phyloP scores from a whole-genome alignment of 2,888 invertebrate species.

The Cyclophora albipunctata region DNA sequence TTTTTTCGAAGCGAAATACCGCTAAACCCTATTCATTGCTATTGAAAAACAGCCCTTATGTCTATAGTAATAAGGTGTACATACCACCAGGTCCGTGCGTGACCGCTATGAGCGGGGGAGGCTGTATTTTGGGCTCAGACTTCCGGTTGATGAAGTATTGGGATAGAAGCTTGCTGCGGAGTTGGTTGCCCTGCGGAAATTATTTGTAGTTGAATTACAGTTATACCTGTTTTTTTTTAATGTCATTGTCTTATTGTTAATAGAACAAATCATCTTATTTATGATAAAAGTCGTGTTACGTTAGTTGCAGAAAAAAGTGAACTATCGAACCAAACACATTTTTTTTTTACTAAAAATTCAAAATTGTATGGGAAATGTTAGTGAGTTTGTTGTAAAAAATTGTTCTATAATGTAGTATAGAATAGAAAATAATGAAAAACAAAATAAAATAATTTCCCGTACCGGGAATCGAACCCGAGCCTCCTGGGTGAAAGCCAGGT shows the following conservation, averaged over 20 bases:
- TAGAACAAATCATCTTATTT: too few species aligned
- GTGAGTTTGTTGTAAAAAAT: too few species aligned
- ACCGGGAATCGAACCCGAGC: constrained; percentile 77
- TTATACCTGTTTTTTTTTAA: background rate
- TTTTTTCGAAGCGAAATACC: too few species aligned
- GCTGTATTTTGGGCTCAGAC: constrained; percentile 57
- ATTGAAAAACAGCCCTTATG: constrained; percentile 7
- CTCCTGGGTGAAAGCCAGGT: constrained; percentile 82
- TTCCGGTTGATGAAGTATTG: constrained; percentile 69
- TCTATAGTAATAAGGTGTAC: constrained; percentile 10
- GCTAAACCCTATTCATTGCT: background rate
- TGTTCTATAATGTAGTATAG: too few species aligned
- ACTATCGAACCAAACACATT: background rate
- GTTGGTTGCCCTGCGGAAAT: constrained; percentile 57
- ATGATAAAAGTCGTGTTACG: too few species aligned
- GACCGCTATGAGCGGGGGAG: constrained; percentile 64
- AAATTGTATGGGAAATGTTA: too few species aligned
- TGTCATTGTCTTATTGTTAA: too few species aligned
- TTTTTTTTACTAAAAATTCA: background rate
- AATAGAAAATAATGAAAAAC: background rate
- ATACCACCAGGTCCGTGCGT: constrained; percentile 91
- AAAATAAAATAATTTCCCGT: constrained; percentile 31
- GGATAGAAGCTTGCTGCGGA: constrained; percentile 62
- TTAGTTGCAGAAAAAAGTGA: too few species aligned
- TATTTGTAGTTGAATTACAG: background rate